Conservation (phyloP, 37 sponge, comb jelly and placozoan genomes). For the Haliclona indistincta region DNA sequence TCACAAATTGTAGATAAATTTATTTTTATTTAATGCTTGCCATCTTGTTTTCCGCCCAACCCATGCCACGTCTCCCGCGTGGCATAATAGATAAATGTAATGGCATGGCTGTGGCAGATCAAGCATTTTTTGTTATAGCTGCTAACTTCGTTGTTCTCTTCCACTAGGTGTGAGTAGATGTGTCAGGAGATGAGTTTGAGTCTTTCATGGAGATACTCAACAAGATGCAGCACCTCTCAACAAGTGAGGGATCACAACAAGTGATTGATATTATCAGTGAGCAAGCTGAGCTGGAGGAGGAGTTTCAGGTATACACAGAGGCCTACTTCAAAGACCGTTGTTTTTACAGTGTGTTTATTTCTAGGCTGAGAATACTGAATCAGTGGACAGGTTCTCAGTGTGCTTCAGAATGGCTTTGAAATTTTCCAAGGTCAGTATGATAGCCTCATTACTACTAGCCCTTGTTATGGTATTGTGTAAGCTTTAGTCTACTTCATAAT, state of each 20-base stretch:
- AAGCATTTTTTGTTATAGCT: too few species aligned
- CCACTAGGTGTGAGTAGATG: slow-evolving; percentile 48
- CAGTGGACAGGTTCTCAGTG: slow-evolving; percentile 47
- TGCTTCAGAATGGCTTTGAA: slow-evolving; percentile 68
- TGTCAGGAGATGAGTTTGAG: slow-evolving; percentile 65
- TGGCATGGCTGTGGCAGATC: too few species aligned
- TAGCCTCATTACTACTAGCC: too few species aligned
- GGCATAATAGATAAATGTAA: too few species aligned
- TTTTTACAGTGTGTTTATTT: neutral
- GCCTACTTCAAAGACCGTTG: too few species aligned
- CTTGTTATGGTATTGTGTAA: too few species aligned
- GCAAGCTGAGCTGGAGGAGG: slow-evolving; percentile 56
- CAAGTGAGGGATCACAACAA: slow-evolving; percentile 47
- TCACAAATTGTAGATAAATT: too few species aligned
- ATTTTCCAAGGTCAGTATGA: slow-evolving; percentile 59
- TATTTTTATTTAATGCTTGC: too few species aligned
- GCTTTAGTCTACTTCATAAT: too few species aligned
- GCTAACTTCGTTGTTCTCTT: neutral
- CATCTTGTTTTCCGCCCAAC: too few species aligned
- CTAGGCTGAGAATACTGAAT: slow-evolving; percentile 19
- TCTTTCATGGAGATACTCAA: slow-evolving; percentile 40
- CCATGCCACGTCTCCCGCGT: too few species aligned
- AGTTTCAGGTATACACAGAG: slow-evolving; percentile 80
- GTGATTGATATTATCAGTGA: slow-evolving; percentile 34
- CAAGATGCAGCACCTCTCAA: slow-evolving; percentile 32